Base-by-base conservation (phyloP, 2,888 invertebrate species). In the Amblyjoppa proteus region DNA sequence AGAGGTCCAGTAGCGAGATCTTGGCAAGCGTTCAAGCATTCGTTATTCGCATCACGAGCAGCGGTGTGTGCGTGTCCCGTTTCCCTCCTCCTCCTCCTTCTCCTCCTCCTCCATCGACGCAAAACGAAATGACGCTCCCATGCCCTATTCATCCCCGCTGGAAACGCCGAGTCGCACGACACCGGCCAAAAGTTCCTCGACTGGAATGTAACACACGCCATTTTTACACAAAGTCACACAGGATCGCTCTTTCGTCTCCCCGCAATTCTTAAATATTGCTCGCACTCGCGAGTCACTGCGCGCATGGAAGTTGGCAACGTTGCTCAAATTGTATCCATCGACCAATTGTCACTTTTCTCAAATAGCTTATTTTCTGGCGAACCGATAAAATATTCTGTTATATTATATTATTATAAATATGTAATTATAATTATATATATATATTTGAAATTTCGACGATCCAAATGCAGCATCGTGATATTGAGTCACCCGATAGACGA, bases 1-100 rank as follows among this genome's bases (percentile, higher is more conserved):
- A 56, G 58, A 58, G 34, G 16, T 71, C 77, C 87, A 85, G 86
- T 86, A 84, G 84, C 88, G 84, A 91, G 88, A 88, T 90, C 89
- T 90, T 92, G 92, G 91, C 91, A 91, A 88, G 80, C 83, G 88
- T 91, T 91, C 91, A 92, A 92, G 89, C 88, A 90, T 90, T 91
- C 90, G 88, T 90, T 88, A 89, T 88, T 88, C 87, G 68, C 80
- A 83, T 86, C 87, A 85, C 87, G 85, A 76, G 85, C 82, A 34
- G 66, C 45, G 66, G 45, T 41, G 41, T 41, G 41, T 41, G 41
- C 4, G 38, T 38, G 0, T 41, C 49, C 41, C 71, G 64, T 73
- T 28, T 51, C 53, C 45, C 28, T 25, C 41, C 16, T 38, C 66
- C 70, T 80, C 61, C 51, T 20, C 20, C 20, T n/a, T n/a, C n/a